phyloP scores from a whole-genome alignment of 2,888 invertebrate species.

The Bhutanitis thaidina region DNA sequence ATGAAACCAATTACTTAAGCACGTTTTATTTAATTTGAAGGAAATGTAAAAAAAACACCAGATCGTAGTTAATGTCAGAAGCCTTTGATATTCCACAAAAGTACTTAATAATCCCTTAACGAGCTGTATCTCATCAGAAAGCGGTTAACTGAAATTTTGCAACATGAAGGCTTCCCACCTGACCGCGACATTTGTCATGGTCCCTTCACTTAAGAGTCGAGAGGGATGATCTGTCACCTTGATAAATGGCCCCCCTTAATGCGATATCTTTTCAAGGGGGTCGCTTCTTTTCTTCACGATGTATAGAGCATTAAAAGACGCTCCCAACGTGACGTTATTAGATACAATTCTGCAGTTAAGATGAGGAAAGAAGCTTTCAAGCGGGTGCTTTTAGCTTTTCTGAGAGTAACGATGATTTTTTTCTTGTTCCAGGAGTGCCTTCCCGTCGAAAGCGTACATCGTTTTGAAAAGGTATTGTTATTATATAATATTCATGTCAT shows the following conservation, averaged over 20 bases:
- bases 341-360: not conserved
- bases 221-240: conserved; percentile 63
- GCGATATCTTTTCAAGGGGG: conserved; percentile 49
- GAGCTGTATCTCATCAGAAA: conserved; percentile 24
- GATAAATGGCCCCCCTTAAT: conserved; percentile 64
- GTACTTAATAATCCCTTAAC: not conserved
- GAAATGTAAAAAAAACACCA: too few relatives aligned
- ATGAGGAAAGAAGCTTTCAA: not conserved
- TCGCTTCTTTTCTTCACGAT: conserved; percentile 8
- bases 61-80: too few relatives aligned
- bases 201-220: conserved; percentile 36
- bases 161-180: conserved; percentile 59
- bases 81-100: too few relatives aligned
- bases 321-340: not conserved
- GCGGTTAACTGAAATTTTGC: conserved; percentile 56
- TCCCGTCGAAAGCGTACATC: not conserved
- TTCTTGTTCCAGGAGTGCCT: conserved; percentile 9
- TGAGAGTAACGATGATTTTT: not conserved
- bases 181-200: conserved; percentile 69
- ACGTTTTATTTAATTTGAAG: too few relatives aligned
- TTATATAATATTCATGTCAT: too few relatives aligned
- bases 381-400: not conserved
- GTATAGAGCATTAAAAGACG: conserved; percentile 9
- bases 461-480: too few relatives aligned
- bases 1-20: too few relatives aligned